Evolutionary conservation across 2,797 vertebrate species (phyloP).

Genomic region (Octomys mimax): DNA sequence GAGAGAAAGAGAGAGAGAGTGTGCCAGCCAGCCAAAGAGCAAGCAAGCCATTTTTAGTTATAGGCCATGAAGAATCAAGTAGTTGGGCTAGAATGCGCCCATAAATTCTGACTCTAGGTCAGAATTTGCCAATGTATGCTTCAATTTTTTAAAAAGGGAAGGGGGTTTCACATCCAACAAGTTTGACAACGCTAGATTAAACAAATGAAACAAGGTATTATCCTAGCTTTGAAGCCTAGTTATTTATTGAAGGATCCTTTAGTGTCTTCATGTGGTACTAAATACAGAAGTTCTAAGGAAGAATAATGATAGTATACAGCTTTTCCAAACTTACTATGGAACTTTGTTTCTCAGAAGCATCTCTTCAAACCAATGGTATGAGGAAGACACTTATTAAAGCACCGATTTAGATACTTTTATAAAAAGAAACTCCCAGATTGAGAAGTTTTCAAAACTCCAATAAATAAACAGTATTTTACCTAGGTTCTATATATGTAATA

Average conservation of each 20-base stretch:
- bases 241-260: constrained; percentile 20
- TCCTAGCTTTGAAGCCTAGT: neutral
- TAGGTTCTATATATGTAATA: constrained; percentile 20
- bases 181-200: neutral
- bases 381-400: constrained; percentile 17
- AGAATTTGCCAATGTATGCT: constrained; percentile 17
- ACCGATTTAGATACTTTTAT: neutral
- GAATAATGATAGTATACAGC: neutral
- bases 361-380: constrained; percentile 10
- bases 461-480: constrained; percentile 48
- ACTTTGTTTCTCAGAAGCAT: neutral
- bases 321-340: constrained; percentile 51
- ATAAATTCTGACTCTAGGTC: neutral
- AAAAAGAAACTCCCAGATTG: constrained; percentile 46
- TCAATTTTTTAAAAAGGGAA: neutral
- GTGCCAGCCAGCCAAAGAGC: too few species aligned
- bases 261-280: constrained; percentile 4
- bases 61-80: constrained; percentile 31
- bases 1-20: neutral
- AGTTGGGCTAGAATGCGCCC: neutral
- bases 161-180: constrained; percentile 1
- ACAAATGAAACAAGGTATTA: constrained; percentile 26
- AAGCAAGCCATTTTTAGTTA: neutral
- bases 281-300: constrained; percentile 4
- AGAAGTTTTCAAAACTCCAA: constrained; percentile 37